Base-by-base conservation (phyloP, 2,888 invertebrate species). In the Lathronympha strigana region DNA sequence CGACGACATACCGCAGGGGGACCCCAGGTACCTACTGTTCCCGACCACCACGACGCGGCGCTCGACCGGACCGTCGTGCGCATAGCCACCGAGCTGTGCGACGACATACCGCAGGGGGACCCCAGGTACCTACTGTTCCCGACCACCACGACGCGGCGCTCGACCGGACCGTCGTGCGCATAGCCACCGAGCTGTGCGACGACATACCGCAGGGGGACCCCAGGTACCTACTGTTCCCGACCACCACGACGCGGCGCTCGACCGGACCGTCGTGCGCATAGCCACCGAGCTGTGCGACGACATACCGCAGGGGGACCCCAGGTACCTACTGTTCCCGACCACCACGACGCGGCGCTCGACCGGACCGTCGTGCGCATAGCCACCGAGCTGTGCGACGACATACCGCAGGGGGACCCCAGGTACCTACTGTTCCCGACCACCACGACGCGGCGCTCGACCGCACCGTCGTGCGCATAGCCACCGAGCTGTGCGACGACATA, bases 341-440 rank as follows among this genome's bases (percentile, higher is more conserved):
- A 6, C 6, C 4, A 3, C 25, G 6, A 3, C 25, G 25, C 6
- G 4, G 25, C 6, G 25, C 4, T 4, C 25, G 25, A 25, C 4
- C 25, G 3, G 25, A 4, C 6, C 25, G 4, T 6, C 25, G 25
- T 6, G 4, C 25, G 25, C 25, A n/a, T 6, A 25, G 25, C 25
- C 25, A 6, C 67, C 96, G 97, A n/a, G 80, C 92, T 98, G 74
- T 93, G 98, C 61, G 96, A 98, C 81, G 98, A 98, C 86, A 94
- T 95, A 71, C 98, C 98, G 0, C 95, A 96, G 0, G 95, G 96
- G 13, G 98, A 98, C 93, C 98, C 98, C 0, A 80, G 90, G 85
- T 89, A 78, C 3, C 3, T 2, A 6, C 25, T 25, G 25, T 6
- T 25, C 4, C 25, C 6, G 25, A 6, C 25, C n/a, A n/a, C n/a